Percentiles rank a stretch among this genome's conserved stretches.
phyloP scores from a whole-genome alignment of 1,140 invertebrate species.

The Pogonomyrmex barbatus region DNA sequence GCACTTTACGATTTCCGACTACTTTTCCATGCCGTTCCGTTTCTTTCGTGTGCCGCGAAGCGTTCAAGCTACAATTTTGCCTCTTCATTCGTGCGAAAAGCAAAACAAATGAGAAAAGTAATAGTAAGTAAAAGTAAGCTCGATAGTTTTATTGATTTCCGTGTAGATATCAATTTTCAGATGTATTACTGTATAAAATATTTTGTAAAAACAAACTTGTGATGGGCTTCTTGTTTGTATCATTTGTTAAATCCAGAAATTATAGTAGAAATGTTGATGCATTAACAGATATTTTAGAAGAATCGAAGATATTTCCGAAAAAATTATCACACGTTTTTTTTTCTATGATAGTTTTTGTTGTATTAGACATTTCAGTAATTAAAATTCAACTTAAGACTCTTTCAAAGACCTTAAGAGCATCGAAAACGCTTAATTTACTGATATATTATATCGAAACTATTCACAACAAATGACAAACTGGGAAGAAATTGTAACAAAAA shows the following conservation, averaged over 20 bases:
- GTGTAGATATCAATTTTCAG: neutral
- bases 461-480: neutral
- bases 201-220: neutral
- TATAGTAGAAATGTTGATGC: neutral
- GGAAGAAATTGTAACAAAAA: constrained; percentile 3
- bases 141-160: neutral
- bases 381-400: neutral
- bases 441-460: neutral
- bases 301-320: neutral
- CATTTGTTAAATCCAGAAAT: neutral
- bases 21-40: constrained; percentile 76
- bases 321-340: neutral
- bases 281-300: neutral
- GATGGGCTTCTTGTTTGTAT: neutral
- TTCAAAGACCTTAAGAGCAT: neutral
- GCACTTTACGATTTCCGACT: constrained; percentile 85
- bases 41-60: constrained; percentile 46
- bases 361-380: neutral
- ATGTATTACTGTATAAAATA: neutral
- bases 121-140: too few relatives aligned
- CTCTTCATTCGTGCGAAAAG: constrained; percentile 9
- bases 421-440: neutral
- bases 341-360: neutral
- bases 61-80: constrained; percentile 1
- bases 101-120: constrained; percentile 39